Conservation (phyloP, 2,797 vertebrate species). For the Merluccius polli region DNA sequence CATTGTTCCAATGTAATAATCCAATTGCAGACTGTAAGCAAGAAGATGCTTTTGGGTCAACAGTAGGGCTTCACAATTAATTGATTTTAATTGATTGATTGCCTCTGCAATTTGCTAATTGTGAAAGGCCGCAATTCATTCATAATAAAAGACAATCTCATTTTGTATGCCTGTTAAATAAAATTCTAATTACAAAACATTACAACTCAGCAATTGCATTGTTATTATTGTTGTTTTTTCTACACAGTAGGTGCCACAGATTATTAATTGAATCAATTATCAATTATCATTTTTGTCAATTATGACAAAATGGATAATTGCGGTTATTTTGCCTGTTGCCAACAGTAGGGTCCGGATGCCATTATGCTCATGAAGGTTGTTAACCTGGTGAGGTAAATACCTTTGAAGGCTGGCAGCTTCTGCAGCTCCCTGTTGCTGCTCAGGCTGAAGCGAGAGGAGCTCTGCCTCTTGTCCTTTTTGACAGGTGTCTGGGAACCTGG, state of each 20-base stretch:
- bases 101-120: too few relatives aligned
- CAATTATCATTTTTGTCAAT: background rate
- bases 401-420: slow-evolving; percentile 94
- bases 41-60: background rate
- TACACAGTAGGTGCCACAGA: background rate
- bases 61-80: background rate
- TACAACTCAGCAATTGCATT: background rate
- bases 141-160: background rate
- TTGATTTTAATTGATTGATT: too few relatives aligned
- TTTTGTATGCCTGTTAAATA: background rate
- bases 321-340: background rate
- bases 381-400: slow-evolving; percentile 32
- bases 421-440: slow-evolving; percentile 96
- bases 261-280: background rate
- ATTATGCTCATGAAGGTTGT: slow-evolving; percentile 7
- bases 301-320: background rate
- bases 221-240: background rate
- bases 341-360: background rate
- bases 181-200: background rate
- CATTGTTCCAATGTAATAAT: background rate
- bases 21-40: background rate
- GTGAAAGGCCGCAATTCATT: background rate
- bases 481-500: slow-evolving; percentile 77
- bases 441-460: slow-evolving; percentile 88
- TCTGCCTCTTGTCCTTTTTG: slow-evolving; percentile 95